phyloP scores from a whole-genome alignment of 53 echinoderm and acorn worm genomes.

The Zoroaster sp. region DNA sequence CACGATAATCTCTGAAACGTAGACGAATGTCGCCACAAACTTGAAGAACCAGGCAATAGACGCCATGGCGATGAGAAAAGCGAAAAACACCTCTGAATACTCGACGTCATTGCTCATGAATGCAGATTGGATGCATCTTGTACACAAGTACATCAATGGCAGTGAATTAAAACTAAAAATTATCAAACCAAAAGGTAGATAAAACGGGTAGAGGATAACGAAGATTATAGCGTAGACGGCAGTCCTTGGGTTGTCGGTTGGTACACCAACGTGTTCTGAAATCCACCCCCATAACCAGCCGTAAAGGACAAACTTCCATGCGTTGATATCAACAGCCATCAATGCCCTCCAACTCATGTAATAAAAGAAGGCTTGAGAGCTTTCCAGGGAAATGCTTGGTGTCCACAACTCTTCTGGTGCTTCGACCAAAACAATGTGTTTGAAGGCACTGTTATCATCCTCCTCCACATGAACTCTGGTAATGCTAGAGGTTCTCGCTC shows the following conservation, averaged over 20 bases:
- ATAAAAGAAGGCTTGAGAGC: slow-evolving; percentile 30
- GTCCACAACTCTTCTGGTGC: slow-evolving; percentile 29
- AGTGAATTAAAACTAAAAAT: slow-evolving; percentile 64
- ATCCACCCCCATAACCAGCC: slow-evolving; percentile 16
- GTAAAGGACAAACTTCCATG: slow-evolving; percentile 27
- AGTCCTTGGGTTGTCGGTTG: background rate
- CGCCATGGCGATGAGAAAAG: slow-evolving; percentile 57
- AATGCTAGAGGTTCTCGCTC: slow-evolving; percentile 44
- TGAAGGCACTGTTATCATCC: slow-evolving; percentile 13
- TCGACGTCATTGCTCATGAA: slow-evolving; percentile 28
- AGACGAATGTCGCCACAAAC: slow-evolving; percentile 79
- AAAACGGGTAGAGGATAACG: slow-evolving; percentile 30
- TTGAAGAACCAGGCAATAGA: slow-evolving; percentile 71
- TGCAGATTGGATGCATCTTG: slow-evolving; percentile 57
- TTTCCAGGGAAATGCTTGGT: slow-evolving; percentile 6
- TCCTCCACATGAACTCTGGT: background rate
- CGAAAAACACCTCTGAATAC: slow-evolving; percentile 42
- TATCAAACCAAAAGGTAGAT: background rate
- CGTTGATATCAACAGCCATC: slow-evolving; percentile 11
- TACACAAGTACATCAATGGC: slow-evolving; percentile 69
- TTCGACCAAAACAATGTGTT: slow-evolving; percentile 18
- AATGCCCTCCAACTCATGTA: slow-evolving; percentile 53
- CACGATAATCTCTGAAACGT: slow-evolving; percentile 70
- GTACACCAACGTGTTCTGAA: background rate
- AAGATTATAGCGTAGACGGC: slow-evolving; percentile 36